Conservation (phyloP, 2,113 vertebrate species). For the Pituophis catenifer region DNA sequence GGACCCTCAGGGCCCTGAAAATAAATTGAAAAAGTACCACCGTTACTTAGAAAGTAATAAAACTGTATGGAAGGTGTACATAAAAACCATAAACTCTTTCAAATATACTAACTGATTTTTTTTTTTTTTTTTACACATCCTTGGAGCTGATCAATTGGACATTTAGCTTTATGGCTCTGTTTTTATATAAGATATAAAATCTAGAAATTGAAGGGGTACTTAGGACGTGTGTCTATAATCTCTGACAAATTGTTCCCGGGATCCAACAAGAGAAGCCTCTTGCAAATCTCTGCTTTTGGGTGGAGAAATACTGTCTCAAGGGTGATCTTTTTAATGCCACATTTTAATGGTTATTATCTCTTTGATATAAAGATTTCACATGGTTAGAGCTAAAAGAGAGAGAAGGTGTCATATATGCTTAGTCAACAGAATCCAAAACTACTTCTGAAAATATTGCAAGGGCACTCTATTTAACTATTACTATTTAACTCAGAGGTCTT, state of each 20-base stretch:
- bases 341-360: background rate
- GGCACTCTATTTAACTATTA: background rate
- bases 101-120: background rate
- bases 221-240: background rate
- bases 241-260: background rate
- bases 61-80: background rate
- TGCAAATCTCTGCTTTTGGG: background rate
- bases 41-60: conserved; percentile 16
- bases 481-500: too few relatives aligned
- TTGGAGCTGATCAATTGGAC: background rate
- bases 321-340: background rate
- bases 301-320: background rate
- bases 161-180: background rate
- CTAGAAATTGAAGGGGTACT: background rate
- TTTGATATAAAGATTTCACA: background rate
- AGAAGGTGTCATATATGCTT: background rate
- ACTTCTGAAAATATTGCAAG: background rate
- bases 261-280: background rate
- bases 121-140: background rate
- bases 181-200: background rate
- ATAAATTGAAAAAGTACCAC: conserved; percentile 10
- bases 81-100: background rate
- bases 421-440: background rate
- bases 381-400: background rate
- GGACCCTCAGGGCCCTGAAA: background rate